Percentiles rank a stretch among this genome's conserved stretches.
Evolutionary conservation across 1,140 invertebrate species (phyloP).

Genomic region (Harpegnathos saltator): DNA sequence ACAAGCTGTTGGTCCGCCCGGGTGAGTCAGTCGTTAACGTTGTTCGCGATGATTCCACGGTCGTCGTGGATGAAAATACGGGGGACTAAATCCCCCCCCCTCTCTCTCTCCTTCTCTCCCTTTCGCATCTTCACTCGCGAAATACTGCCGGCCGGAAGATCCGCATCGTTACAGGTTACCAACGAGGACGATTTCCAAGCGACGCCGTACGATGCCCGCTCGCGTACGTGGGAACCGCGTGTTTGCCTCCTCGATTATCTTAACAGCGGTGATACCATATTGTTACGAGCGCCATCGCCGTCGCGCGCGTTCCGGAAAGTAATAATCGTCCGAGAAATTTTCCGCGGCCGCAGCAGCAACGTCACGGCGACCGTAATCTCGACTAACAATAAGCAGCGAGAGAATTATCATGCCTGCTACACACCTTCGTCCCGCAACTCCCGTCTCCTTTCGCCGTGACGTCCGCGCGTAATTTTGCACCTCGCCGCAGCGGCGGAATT

Average conservation of each 20-base stretch:
- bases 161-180: neutral
- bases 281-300: constrained; percentile 33
- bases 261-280: constrained; percentile 58
- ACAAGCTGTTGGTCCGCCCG: too few relatives aligned
- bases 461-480: neutral
- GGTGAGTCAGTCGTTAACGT: too few relatives aligned
- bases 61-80: constrained; percentile 17
- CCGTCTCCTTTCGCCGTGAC: too few relatives aligned
- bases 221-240: constrained; percentile 49
- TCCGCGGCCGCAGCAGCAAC: constrained; percentile 22
- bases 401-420: constrained; percentile 28
- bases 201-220: constrained; percentile 20
- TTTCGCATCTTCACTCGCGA: neutral
- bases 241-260: constrained; percentile 61
- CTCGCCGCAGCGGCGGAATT: neutral
- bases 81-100: neutral
- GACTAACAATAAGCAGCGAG: constrained; percentile 12
- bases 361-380: constrained; percentile 23
- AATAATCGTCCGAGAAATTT: constrained; percentile 58
- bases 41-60: too few relatives aligned
- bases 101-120: too few relatives aligned
- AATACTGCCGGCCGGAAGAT: constrained; percentile 4
- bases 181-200: constrained; percentile 16
- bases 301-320: constrained; percentile 35
- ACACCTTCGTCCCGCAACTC: neutral